These are phyloP conservation scores for Darevskia mixta DNA, from an alignment of 2,797 vertebrate species.

Conservation along the genomic window DNA sequence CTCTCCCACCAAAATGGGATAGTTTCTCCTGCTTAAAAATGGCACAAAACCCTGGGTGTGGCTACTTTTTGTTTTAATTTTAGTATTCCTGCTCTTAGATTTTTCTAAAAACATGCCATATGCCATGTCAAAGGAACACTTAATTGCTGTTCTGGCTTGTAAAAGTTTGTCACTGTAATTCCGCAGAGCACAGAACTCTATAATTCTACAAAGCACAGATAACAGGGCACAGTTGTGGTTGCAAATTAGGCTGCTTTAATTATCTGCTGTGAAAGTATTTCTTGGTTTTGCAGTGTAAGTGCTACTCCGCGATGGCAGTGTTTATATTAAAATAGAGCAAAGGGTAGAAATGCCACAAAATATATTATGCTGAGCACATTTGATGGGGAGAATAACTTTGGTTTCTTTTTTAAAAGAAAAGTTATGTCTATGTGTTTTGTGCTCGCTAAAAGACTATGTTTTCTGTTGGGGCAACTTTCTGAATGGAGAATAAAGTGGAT, in stretches of 20 bases:
- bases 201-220: conserved; percentile 69
- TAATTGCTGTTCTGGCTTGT: conserved; percentile 63
- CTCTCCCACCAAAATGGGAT: neutral
- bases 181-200: conserved; percentile 61
- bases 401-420: no score
- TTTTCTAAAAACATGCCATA: conserved; percentile 34
- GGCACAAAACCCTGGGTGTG: conserved; percentile 40
- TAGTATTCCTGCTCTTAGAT: conserved; percentile 43
- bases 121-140: conserved; percentile 55
- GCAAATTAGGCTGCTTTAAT: conserved; percentile 74
- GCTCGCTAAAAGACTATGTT: neutral
- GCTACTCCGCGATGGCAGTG: conserved; percentile 60
- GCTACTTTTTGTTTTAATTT: conserved; percentile 58
- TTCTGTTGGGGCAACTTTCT: neutral
- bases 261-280: conserved; percentile 62
- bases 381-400: no score
- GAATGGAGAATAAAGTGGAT: neutral
- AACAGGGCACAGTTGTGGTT: conserved; percentile 67
- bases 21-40: neutral
- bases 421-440: neutral
- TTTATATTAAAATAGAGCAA: conserved; percentile 48
- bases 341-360: conserved; percentile 33
- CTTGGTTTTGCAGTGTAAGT: conserved; percentile 64
- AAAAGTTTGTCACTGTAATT: conserved; percentile 48
- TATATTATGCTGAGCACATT: neutral